Conservation (phyloP, 2,113 vertebrate genomes). For the Oncorhynchus tshawytscha region DNA sequence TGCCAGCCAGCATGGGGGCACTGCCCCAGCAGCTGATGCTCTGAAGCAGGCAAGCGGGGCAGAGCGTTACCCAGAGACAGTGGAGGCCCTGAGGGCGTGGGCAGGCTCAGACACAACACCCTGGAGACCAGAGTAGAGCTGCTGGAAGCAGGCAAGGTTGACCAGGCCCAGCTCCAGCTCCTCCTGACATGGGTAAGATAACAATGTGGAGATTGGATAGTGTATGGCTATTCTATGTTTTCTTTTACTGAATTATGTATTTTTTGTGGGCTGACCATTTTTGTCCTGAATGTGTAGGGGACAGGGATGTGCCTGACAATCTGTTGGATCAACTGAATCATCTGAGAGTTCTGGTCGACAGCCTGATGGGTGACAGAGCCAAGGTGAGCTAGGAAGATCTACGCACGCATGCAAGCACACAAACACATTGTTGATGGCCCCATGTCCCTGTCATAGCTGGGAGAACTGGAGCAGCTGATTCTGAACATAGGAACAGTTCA, state of each 20-base stretch:
- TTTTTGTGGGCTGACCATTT: background rate
- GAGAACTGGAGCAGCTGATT: constrained; percentile 3
- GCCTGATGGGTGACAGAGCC: constrained; percentile 55
- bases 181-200: constrained; percentile 44
- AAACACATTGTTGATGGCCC: background rate
- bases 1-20: too few relatives aligned
- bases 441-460: background rate
- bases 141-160: constrained; percentile 56
- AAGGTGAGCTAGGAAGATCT: constrained; percentile 65
- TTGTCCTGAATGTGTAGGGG: constrained; percentile 26
- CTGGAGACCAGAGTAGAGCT: constrained; percentile 64
- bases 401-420: background rate
- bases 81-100: constrained; percentile 62
- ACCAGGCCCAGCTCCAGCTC: constrained; percentile 55
- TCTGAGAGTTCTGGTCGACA: constrained; percentile 60
- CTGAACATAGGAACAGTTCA: background rate
- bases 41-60: too few relatives aligned
- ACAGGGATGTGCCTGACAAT: background rate
- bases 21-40: too few relatives aligned
- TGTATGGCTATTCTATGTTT: background rate
- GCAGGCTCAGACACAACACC: constrained; percentile 48
- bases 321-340: constrained; percentile 58
- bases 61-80: constrained; percentile 29
- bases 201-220: background rate
- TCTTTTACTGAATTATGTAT: background rate